Evolutionary conservation across 1,140 invertebrate genomes (phyloP).

Genomic region (Ruditapes philippinarum): DNA sequence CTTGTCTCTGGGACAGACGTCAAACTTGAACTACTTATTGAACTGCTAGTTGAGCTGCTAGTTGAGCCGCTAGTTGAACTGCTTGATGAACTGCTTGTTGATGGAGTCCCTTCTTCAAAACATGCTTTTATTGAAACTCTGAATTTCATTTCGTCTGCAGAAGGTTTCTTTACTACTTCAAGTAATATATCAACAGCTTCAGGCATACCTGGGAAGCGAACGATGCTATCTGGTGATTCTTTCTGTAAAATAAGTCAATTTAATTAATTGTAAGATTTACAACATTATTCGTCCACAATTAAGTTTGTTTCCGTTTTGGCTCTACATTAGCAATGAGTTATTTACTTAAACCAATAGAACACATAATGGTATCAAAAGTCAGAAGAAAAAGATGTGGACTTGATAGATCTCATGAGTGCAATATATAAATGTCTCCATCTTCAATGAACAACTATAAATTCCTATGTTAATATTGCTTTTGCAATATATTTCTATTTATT

Average conservation of each 20-base stretch:
- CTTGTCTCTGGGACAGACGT: neutral
- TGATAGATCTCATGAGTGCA: too few relatives aligned
- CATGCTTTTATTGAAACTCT: constrained; percentile 35
- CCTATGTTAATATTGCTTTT: too few relatives aligned
- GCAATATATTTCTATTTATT: too few relatives aligned
- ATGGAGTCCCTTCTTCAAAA: constrained; percentile 19
- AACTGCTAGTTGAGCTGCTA: neutral
- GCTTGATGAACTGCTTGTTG: neutral
- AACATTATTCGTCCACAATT: too few relatives aligned
- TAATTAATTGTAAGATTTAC: too few relatives aligned
- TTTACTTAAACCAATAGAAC: too few relatives aligned
- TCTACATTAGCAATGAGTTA: too few relatives aligned
- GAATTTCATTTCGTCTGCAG: constrained; percentile 9
- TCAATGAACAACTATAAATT: too few relatives aligned
- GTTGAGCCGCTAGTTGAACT: neutral
- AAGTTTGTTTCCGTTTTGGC: too few relatives aligned
- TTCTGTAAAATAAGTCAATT: neutral
- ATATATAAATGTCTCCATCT: too few relatives aligned
- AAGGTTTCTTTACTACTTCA: neutral
- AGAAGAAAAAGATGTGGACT: too few relatives aligned
- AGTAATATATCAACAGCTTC: constrained; percentile 28
- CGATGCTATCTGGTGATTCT: neutral
- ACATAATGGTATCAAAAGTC: too few relatives aligned
- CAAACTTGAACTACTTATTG: neutral
- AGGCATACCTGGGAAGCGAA: constrained; percentile 31